Conservation (phyloP, 2,888 invertebrate genomes). For the Agrilus mali region DNA sequence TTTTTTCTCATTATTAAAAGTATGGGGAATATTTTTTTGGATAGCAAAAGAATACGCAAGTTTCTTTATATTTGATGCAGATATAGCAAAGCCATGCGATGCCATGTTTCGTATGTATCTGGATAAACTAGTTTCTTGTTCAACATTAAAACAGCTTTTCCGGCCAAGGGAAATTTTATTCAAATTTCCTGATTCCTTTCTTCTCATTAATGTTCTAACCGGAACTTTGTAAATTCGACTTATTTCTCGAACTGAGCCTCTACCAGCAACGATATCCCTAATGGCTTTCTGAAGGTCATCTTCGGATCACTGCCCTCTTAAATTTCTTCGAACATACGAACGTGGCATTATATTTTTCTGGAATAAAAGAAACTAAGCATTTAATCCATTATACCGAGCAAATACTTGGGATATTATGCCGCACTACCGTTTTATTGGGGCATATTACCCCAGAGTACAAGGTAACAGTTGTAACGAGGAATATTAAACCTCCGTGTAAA, state of each 20-base stretch:
- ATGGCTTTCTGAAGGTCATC: conserved; percentile 4
- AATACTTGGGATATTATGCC: conserved; percentile 7
- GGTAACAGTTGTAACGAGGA: not conserved
- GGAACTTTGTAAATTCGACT: conserved; percentile 7
- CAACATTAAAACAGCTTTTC: conserved; percentile 7
- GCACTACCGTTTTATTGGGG: conserved; percentile 5
- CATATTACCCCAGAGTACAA: conserved; percentile 6
- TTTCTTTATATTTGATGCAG: conserved; percentile 6
- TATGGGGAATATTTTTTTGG: conserved; percentile 6
- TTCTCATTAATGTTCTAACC: conserved; percentile 8
- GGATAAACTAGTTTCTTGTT: conserved; percentile 9
- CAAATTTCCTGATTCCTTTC: conserved; percentile 7
- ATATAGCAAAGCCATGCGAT: conserved; percentile 8
- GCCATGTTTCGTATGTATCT: conserved; percentile 7
- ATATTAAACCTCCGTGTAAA: conserved; percentile 2
- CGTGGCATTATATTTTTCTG: conserved; percentile 2
- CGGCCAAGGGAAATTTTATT: conserved; percentile 8
- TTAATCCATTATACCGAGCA: not conserved
- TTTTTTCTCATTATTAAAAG: conserved; percentile 7
- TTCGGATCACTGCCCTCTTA: not conserved
- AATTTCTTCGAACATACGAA: conserved; percentile 1
- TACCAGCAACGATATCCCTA: conserved; percentile 4
- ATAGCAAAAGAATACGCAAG: conserved; percentile 7
- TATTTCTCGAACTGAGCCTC: conserved; percentile 7
- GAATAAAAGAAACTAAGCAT: conserved; percentile 1